phyloP scores from a whole-genome alignment of 2,888 invertebrate species.

The Drosophila koepferae region DNA sequence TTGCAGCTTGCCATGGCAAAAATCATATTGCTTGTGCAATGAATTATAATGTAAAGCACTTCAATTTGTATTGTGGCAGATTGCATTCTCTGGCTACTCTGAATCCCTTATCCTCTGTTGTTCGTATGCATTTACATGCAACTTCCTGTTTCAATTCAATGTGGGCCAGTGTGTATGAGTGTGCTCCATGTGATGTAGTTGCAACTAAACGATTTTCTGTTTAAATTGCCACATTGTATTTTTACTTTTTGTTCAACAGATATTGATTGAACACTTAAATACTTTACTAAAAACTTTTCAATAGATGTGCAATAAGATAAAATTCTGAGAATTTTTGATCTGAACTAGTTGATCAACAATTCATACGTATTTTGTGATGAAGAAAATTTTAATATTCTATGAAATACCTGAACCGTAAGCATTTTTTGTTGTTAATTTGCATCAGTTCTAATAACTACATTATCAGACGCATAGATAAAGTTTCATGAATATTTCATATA shows the following conservation, averaged over 20 bases:
- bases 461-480: neutral
- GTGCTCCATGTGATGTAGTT: constrained; percentile 7
- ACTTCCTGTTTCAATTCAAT: constrained; percentile 3
- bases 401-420: neutral
- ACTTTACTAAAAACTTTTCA: neutral
- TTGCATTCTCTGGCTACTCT: constrained; percentile 10
- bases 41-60: constrained; percentile 70
- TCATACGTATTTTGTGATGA: neutral
- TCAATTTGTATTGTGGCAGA: constrained; percentile 64
- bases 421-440: too few relatives aligned
- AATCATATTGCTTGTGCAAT: constrained; percentile 66
- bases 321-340: neutral
- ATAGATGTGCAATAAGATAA: neutral
- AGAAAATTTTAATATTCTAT: neutral
- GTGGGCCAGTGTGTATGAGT: neutral
- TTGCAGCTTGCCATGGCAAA: constrained; percentile 33
- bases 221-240: constrained; percentile 16
- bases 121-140: constrained; percentile 46
- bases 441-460: neutral
- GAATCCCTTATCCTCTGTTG: neutral
- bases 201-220: constrained; percentile 30
- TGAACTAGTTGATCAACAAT: neutral
- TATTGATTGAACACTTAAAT: neutral
- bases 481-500: neutral
- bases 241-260: constrained; percentile 1